Conservation (phyloP, 2,113 vertebrate species). For the Rattus norvegicus region DNA sequence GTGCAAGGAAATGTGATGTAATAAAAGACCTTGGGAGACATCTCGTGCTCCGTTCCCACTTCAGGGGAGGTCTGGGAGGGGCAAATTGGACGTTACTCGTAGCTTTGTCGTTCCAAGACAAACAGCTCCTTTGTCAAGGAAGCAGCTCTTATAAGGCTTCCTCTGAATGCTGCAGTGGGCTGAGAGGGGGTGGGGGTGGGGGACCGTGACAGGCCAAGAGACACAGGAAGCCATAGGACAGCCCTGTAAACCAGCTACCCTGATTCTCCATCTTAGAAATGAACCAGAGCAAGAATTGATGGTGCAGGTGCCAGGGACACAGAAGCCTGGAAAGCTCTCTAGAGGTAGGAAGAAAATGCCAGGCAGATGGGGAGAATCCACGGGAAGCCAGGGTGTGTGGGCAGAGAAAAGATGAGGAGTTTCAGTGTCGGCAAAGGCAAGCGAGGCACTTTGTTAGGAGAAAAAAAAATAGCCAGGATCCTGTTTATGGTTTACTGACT, state of each 20-base stretch:
- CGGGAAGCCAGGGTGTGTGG: slow-evolving; percentile 38
- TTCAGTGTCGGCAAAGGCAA: slow-evolving; percentile 18
- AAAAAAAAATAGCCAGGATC: not conserved
- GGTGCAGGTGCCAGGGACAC: not conserved
- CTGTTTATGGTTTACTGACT: not conserved
- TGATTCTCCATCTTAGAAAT: slow-evolving; percentile 35
- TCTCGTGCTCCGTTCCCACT: not conserved
- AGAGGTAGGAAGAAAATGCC: slow-evolving; percentile 42
- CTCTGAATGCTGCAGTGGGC: not conserved
- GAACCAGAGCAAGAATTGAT: not conserved
- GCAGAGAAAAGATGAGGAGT: slow-evolving; percentile 51
- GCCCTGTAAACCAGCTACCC: not conserved
- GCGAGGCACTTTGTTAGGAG: not conserved
- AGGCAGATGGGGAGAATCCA: slow-evolving; percentile 56
- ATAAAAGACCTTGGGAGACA: not conserved
- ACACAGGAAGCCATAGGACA: not conserved
- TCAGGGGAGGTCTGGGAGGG: not conserved
- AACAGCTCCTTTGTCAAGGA: not conserved
- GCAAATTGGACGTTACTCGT: not conserved
- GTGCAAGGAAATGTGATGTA: not conserved
- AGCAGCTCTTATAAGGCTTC: not conserved
- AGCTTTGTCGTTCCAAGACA: not conserved
- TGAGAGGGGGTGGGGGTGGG: not conserved
- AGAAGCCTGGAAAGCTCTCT: slow-evolving; percentile 44
- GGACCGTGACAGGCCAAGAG: not conserved